Conservation (phyloP, 1,140 invertebrate species). For the Temnothorax nylanderi region DNA sequence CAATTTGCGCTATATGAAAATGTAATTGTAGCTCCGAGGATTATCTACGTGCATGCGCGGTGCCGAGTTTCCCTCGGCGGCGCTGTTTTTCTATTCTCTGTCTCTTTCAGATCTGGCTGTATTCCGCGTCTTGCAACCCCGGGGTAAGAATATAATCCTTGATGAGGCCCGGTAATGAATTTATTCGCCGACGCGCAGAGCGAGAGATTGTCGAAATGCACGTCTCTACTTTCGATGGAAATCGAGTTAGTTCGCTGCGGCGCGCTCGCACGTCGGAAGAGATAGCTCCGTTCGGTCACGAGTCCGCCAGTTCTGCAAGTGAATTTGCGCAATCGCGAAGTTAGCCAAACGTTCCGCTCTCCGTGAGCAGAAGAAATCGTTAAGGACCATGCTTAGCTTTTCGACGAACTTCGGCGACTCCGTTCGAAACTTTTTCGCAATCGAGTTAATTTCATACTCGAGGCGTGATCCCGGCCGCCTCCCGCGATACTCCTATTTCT, state of each 20-base stretch:
- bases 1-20: slow-evolving; percentile 60
- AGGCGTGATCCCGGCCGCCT: slow-evolving; percentile 3
- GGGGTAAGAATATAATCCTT: slow-evolving; percentile 54
- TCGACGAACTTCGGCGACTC: slow-evolving; percentile 25
- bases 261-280: slow-evolving; percentile 9
- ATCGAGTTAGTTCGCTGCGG: slow-evolving; percentile 38
- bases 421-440: slow-evolving; percentile 32
- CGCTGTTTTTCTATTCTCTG: slow-evolving; percentile 19
- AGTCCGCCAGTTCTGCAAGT: slow-evolving; percentile 51
- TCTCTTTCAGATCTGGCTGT: not conserved
- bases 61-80: not conserved
- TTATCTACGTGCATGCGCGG: slow-evolving; percentile 47
- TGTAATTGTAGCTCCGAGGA: slow-evolving; percentile 56
- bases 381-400: slow-evolving; percentile 47
- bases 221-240: slow-evolving; percentile 57
- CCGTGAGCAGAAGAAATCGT: slow-evolving; percentile 47
- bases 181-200: slow-evolving; percentile 39
- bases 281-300: slow-evolving; percentile 49
- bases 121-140: not conserved
- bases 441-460: slow-evolving; percentile 43
- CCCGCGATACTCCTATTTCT: not conserved
- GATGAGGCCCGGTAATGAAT: slow-evolving; percentile 54
- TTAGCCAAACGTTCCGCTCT: slow-evolving; percentile 21
- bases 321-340: slow-evolving; percentile 56
- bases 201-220: slow-evolving; percentile 53